Evolutionary conservation across 92 coral and sea anemone genomes (phyloP).

Genomic region (Epizoanthus illoricatus): DNA sequence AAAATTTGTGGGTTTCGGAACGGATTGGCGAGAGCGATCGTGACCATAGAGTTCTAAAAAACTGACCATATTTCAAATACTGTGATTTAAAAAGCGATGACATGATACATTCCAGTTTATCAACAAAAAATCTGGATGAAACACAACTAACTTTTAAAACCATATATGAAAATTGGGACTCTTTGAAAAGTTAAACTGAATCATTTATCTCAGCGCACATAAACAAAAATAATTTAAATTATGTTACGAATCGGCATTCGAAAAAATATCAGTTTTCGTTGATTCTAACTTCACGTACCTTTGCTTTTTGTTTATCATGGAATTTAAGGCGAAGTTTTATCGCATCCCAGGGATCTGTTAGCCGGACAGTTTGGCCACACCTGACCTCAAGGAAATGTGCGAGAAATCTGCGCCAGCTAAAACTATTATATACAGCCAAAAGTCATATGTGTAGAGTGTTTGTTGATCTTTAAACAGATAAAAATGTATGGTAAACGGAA

Average conservation of each 20-base stretch:
- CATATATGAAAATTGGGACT: neutral
- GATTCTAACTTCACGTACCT: neutral
- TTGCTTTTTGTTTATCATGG: neutral
- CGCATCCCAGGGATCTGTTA: neutral
- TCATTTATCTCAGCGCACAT: neutral
- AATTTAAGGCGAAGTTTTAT: neutral
- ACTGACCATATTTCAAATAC: too few relatives aligned
- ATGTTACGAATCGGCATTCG: neutral
- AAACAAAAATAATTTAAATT: neutral
- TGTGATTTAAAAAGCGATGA: neutral
- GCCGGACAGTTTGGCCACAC: neutral
- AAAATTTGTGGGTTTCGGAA: neutral
- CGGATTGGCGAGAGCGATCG: too few relatives aligned
- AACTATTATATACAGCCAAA: neutral
- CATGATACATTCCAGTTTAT: neutral
- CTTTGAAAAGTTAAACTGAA: neutral
- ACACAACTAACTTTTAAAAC: neutral
- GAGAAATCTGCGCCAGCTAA: neutral
- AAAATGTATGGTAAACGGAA: neutral
- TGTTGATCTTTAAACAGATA: conserved; percentile 5
- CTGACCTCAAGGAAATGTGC: neutral
- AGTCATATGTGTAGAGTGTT: neutral
- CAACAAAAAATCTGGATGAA: neutral
- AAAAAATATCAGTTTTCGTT: neutral
- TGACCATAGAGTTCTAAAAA: too few relatives aligned